A percentile compares a stretch with the other conserved stretches of the same genome.
These are phyloP conservation scores for Dione juno DNA, from an alignment of 2,888 invertebrate species.

Conservation along the genomic window DNA sequence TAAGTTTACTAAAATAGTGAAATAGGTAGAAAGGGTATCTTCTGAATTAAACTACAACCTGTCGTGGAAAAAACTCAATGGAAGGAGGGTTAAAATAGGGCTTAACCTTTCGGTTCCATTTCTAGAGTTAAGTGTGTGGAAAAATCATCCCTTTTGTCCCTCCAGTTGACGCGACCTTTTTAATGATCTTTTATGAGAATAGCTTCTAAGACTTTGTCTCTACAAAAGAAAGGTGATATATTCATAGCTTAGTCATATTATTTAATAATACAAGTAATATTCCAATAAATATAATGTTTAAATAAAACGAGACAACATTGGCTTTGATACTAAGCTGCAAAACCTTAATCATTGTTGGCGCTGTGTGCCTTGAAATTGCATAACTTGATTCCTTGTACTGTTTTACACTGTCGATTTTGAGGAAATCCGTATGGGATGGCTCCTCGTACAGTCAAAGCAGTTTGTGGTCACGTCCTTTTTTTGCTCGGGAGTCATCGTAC, in stretches of 20 bases:
- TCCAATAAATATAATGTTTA: too few species aligned
- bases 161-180: constrained; percentile 14
- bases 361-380: too few species aligned
- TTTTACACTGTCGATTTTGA: too few species aligned
- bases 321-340: too few species aligned
- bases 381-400: too few species aligned
- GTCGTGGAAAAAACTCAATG: background rate
- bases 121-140: constrained; percentile 3
- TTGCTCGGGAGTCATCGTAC: too few species aligned
- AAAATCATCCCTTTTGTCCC: constrained; percentile 22
- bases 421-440: too few species aligned
- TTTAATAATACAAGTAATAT: too few species aligned
- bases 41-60: constrained; percentile 6
- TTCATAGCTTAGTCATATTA: background rate
- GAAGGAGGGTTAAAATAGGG: constrained; percentile 11
- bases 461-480: too few species aligned
- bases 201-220: background rate
- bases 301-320: too few species aligned
- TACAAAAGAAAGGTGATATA: background rate
- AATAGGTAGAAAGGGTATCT: background rate
- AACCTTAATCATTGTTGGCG: too few species aligned
- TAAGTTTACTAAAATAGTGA: background rate
- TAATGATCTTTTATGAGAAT: constrained; percentile 11
- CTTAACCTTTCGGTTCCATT: background rate
- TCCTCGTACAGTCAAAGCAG: too few species aligned